Evolutionary conservation across 1,140 invertebrate species (phyloP).

Genomic region (Choristoneura fumiferana): DNA sequence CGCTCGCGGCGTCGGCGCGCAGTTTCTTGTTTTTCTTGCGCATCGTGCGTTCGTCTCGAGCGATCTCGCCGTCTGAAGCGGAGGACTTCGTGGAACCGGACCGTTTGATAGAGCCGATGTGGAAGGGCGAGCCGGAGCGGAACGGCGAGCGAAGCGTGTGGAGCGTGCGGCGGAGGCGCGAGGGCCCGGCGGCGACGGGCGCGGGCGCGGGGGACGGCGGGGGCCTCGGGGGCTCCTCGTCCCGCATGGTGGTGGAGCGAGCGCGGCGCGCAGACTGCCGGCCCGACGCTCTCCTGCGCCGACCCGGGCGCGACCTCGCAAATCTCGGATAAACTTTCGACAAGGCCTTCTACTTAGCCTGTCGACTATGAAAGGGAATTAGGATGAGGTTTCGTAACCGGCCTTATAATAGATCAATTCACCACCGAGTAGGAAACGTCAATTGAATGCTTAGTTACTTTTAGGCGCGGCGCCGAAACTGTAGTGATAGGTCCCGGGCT

Average conservation of each 20-base stretch:
- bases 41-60: conserved; percentile 68
- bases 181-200: conserved; percentile 25
- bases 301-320: conserved; percentile 26
- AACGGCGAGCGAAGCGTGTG: conserved; percentile 68
- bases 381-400: conserved; percentile 18
- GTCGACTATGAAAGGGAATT: conserved; percentile 23
- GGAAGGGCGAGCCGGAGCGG: conserved; percentile 69
- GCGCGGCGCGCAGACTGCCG: conserved; percentile 57
- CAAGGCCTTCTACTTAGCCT: conserved; percentile 32
- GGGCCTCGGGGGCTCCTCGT: conserved; percentile 47
- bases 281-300: not conserved
- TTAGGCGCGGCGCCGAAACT: conserved; percentile 5
- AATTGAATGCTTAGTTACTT: not conserved
- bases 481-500: not conserved
- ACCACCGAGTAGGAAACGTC: conserved; percentile 15
- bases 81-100: conserved; percentile 59
- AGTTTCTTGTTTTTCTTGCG: conserved; percentile 69
- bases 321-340: conserved; percentile 56
- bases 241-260: conserved; percentile 52
- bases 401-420: conserved; percentile 13
- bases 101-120: conserved; percentile 65
- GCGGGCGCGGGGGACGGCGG: conserved; percentile 31
- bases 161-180: conserved; percentile 63
- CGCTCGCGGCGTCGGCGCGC: conserved; percentile 49
- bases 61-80: conserved; percentile 64